Conservation (phyloP, 1,140 invertebrate genomes). For the Saxidomus purpurata region DNA sequence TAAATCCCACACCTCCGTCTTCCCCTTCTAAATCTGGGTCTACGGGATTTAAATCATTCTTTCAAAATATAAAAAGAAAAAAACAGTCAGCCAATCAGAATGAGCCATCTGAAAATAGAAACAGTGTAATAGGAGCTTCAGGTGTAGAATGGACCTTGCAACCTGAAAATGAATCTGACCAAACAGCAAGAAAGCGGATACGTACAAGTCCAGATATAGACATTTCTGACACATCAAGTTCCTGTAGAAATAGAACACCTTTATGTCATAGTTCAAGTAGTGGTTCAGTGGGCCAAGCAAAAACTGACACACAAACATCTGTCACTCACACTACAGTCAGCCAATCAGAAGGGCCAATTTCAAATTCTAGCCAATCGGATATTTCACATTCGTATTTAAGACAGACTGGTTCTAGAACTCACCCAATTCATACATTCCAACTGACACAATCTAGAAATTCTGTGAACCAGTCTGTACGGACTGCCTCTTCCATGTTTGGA, state of each 20-base stretch:
- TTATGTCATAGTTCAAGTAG: not conserved
- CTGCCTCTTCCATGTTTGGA: conserved; percentile 48
- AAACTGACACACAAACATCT: not conserved
- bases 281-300: not conserved
- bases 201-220: conserved; percentile 49
- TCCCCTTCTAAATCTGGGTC: conserved; percentile 45
- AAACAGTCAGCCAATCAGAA: conserved; percentile 14
- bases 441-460: not conserved
- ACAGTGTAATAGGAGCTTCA: not conserved
- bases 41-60: conserved; percentile 51
- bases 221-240: not conserved
- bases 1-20: conserved; percentile 29
- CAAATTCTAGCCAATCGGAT: conserved; percentile 15
- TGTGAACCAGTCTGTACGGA: conserved; percentile 4
- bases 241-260: conserved; percentile 24
- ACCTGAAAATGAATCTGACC: conserved; percentile 44
- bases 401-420: conserved; percentile 11
- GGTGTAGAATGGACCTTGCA: not conserved
- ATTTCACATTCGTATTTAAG: conserved; percentile 9
- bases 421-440: conserved; percentile 67
- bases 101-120: not conserved
- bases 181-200: conserved; percentile 22
- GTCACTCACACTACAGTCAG: not conserved
- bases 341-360: conserved; percentile 19
- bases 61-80: conserved; percentile 60